phyloP scores from a whole-genome alignment of 2,113 vertebrate species.

The Bungarus multicinctus region DNA sequence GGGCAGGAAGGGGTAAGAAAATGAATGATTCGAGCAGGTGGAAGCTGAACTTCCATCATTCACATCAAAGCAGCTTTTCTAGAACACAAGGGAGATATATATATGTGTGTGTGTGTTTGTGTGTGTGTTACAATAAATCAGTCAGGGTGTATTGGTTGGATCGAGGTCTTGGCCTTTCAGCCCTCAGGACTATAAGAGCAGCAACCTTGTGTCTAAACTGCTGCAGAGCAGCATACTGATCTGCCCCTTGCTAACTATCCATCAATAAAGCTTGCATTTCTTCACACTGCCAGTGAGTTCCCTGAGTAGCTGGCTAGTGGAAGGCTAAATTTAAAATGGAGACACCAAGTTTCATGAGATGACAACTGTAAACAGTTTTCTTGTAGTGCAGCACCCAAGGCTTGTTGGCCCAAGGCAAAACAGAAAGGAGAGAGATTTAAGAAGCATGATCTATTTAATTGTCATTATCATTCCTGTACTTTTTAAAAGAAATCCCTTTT shows the following conservation, averaged over 20 bases:
- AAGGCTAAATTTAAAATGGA: not conserved
- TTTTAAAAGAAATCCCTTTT: not conserved
- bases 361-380: not conserved
- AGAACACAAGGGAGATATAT: not conserved
- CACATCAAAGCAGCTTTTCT: not conserved
- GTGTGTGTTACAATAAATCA: not conserved
- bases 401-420: not conserved
- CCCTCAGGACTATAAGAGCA: not conserved
- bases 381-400: too few species aligned
- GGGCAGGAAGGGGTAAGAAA: constrained; percentile 26
- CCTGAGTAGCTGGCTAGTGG: not conserved
- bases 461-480: not conserved
- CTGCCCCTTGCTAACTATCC: not conserved
- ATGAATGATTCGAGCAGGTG: not conserved
- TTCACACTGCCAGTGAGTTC: not conserved
- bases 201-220: not conserved
- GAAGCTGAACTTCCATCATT: not conserved
- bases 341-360: not conserved
- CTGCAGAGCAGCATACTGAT: not conserved
- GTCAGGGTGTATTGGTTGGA: not conserved
- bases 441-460: not conserved
- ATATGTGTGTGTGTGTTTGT: not conserved
- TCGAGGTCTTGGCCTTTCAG: not conserved
- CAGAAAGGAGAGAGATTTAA: not conserved
- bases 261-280: not conserved